These are phyloP conservation scores for Drosophila serrata DNA, from an alignment of 1,140 invertebrate species.

Conservation along the genomic window DNA sequence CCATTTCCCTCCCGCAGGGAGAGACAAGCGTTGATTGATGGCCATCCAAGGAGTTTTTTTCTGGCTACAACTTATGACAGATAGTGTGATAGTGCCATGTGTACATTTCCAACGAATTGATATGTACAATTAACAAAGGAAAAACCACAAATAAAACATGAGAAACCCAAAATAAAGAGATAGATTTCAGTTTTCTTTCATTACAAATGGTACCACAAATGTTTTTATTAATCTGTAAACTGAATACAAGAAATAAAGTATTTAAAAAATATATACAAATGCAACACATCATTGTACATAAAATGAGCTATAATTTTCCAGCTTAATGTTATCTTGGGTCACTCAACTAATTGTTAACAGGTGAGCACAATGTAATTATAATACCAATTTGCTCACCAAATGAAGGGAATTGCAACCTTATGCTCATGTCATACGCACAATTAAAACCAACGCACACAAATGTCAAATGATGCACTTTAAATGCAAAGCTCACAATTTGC, in stretches of 20 bases:
- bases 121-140: background rate
- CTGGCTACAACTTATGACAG: conserved; percentile 27
- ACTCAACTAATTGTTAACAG: conserved; percentile 12
- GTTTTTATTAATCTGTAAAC: background rate
- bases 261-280: background rate
- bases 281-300: background rate
- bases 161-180: background rate
- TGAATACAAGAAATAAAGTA: background rate
- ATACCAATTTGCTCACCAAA: conserved; percentile 22
- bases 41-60: background rate
- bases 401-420: conserved; percentile 12
- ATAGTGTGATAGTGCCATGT: background rate
- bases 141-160: background rate
- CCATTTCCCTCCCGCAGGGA: background rate
- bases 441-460: conserved; percentile 5
- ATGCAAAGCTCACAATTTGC: conserved; percentile 39
- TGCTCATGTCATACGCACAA: conserved; percentile 24
- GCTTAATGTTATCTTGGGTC: background rate
- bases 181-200: too few species aligned
- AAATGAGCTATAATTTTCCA: background rate
- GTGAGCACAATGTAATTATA: background rate
- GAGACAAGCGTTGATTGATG: conserved; percentile 23
- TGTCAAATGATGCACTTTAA: conserved; percentile 47
- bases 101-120: background rate
- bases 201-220: background rate